Conservation (phyloP, 2,113 vertebrate species). For the Ovis canadensis region DNA sequence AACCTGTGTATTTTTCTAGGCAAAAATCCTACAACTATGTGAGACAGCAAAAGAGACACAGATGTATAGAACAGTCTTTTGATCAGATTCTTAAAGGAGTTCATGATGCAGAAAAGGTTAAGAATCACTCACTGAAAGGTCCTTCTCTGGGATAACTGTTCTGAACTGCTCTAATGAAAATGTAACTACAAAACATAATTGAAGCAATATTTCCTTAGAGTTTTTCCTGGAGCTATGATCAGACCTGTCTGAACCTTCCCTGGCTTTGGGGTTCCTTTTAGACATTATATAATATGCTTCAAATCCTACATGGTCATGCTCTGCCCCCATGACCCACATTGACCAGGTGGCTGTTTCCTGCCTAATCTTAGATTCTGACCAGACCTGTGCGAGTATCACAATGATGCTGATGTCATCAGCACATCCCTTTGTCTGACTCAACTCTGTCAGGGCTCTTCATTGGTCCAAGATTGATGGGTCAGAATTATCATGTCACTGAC, state of each 20-base stretch:
- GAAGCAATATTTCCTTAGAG: not conserved
- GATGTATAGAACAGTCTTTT: not conserved
- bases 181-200: not conserved
- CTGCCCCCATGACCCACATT: not conserved
- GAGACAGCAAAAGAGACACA: too few species aligned
- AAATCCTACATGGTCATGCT: not conserved
- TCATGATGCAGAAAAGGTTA: not conserved
- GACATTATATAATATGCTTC: not conserved
- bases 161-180: not conserved
- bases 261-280: not conserved
- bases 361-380: not conserved
- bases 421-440: not conserved
- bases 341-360: not conserved
- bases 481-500: not conserved
- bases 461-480: not conserved
- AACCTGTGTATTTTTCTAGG: not conserved
- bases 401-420: not conserved
- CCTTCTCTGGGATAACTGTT: not conserved
- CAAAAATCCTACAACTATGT: not conserved
- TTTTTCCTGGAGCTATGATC: not conserved
- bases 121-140: not conserved
- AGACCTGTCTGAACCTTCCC: not conserved
- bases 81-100: not conserved
- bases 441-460: not conserved
- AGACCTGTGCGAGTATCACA: not conserved